A percentile compares a stretch with the other conserved stretches of the same genome.
Conservation (phyloP, 2,797 vertebrate genomes). For the Danio jaintianensis region DNA sequence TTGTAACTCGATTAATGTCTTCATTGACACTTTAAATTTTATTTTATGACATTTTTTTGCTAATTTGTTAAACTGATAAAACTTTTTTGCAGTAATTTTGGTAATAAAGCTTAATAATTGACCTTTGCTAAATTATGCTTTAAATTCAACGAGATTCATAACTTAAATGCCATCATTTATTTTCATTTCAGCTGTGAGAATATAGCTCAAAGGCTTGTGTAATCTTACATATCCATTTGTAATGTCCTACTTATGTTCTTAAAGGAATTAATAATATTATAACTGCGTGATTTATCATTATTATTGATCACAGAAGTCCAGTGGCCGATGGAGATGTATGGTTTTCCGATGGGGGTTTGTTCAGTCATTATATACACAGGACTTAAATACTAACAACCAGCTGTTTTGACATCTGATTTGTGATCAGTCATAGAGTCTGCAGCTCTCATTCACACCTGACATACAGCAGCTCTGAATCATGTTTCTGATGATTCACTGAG, state of each 20-base stretch:
- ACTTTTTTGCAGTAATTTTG: too few species aligned
- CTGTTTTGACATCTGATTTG: conserved; percentile 30
- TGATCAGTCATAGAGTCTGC: conserved; percentile 2
- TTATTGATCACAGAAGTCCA: conserved; percentile 9
- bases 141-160: too few species aligned
- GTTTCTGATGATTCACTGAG: conserved; percentile 43
- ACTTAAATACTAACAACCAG: conserved; percentile 18
- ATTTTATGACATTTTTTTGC: too few species aligned
- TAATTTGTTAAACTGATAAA: too few species aligned
- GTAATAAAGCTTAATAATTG: too few species aligned
- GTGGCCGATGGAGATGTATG: conserved; percentile 25
- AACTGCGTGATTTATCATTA: conserved; percentile 29
- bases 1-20: too few species aligned
- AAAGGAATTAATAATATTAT: conserved; percentile 25
- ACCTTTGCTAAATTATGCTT: too few species aligned
- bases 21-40: too few species aligned
- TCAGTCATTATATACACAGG: conserved; percentile 10
- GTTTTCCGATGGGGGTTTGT: conserved; percentile 10
- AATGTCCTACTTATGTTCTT: conserved; percentile 3
- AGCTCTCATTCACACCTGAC: conserved; percentile 11
- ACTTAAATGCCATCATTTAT: background rate
- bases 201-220: background rate
- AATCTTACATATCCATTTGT: background rate
- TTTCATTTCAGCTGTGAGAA: background rate
- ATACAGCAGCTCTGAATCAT: conserved; percentile 26